phyloP scores from a whole-genome alignment of 2,888 invertebrate genomes.

The Epicampocera succincta region DNA sequence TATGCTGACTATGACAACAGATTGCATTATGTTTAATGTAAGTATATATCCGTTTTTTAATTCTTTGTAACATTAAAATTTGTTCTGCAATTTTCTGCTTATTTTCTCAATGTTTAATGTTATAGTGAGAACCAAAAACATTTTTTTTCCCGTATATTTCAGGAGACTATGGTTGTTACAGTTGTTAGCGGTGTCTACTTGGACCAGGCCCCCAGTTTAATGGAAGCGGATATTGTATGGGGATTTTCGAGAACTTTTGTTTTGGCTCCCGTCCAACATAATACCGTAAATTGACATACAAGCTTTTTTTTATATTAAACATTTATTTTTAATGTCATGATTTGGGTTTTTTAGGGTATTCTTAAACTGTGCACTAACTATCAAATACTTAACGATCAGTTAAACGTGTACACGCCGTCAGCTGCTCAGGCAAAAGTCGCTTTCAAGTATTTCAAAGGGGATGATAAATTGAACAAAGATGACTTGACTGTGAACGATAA shows the following conservation, averaged over 20 bases:
- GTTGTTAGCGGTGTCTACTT: slow-evolving; percentile 71
- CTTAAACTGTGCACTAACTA: slow-evolving; percentile 71
- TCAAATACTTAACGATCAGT: slow-evolving; percentile 77
- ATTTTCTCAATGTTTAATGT: no score
- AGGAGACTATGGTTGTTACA: slow-evolving; percentile 72
- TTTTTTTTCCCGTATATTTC: slow-evolving; percentile 10
- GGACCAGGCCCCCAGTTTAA: slow-evolving; percentile 71
- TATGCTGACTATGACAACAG: slow-evolving; percentile 74
- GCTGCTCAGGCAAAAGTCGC: slow-evolving; percentile 72
- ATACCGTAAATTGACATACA: slow-evolving; percentile 63
- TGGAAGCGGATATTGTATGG: slow-evolving; percentile 72
- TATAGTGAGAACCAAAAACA: not conserved
- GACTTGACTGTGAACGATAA: slow-evolving; percentile 72
- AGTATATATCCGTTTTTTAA: slow-evolving; percentile 18
- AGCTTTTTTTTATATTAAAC: no score
- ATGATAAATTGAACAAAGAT: slow-evolving; percentile 35
- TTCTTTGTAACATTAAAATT: not conserved
- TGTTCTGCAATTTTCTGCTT: no score
- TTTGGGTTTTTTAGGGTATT: slow-evolving; percentile 73
- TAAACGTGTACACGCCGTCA: slow-evolving; percentile 76
- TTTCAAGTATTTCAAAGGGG: slow-evolving; percentile 73
- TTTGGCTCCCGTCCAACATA: slow-evolving; percentile 68
- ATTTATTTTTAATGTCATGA: not conserved
- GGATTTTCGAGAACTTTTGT: slow-evolving; percentile 73
- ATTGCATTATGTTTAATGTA: slow-evolving; percentile 72